A percentile compares a stretch with the other conserved stretches of the same genome.
Conservation (phyloP, 2,797 vertebrate species). For the Taenioides sp. region DNA sequence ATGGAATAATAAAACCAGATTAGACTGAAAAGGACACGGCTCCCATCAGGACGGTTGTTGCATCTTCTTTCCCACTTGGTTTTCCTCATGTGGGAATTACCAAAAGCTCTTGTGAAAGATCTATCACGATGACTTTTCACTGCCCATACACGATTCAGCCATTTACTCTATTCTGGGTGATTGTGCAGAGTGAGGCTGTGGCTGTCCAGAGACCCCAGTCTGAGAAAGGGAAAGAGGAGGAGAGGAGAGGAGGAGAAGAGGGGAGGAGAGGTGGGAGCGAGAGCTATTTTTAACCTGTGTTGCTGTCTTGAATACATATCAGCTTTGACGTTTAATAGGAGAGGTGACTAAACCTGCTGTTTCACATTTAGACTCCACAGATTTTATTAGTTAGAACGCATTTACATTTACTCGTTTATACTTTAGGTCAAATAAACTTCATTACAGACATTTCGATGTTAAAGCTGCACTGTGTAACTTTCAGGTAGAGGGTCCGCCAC, state of each 20-base stretch:
- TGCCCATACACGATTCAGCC: conserved; percentile 29
- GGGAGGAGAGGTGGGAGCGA: conserved; percentile 56
- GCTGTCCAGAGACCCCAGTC: conserved; percentile 70
- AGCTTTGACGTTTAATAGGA: conserved; percentile 33
- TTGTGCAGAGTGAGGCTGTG: conserved; percentile 27
- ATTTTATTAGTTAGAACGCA: neutral
- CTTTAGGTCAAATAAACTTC: neutral
- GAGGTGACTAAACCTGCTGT: conserved; percentile 16
- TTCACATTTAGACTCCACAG: neutral
- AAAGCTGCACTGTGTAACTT: too few species aligned
- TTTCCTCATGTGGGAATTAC: conserved; percentile 31
- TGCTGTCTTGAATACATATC: conserved; percentile 60
- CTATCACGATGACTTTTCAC: conserved; percentile 34
- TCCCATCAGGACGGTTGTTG: neutral
- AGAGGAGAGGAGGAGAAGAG: conserved; percentile 49
- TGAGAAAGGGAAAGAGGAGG: conserved; percentile 46
- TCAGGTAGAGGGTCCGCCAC: too few species aligned
- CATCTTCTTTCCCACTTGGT: conserved; percentile 16
- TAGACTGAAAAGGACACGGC: conserved; percentile 10
- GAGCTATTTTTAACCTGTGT: conserved; percentile 75
- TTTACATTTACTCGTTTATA: neutral
- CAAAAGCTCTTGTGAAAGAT: conserved; percentile 28
- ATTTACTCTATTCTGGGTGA: conserved; percentile 28
- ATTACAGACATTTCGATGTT: neutral
- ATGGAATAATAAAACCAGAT: conserved; percentile 9